Base-by-base conservation (phyloP, 2,888 invertebrate genomes). In the Agrochola litura region DNA sequence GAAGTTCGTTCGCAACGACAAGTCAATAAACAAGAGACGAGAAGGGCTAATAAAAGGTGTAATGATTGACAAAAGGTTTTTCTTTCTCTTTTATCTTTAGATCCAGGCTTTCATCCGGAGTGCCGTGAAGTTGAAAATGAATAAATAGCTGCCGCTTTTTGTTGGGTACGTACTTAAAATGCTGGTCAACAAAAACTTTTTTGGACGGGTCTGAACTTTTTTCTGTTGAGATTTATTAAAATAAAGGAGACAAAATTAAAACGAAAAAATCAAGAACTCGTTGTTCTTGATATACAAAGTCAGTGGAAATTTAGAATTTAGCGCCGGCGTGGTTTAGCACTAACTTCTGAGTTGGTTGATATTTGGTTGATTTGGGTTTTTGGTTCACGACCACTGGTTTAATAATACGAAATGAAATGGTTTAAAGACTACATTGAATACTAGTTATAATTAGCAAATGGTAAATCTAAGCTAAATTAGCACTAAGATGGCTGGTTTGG, bases 61-160 rank as follows among this genome's bases (percentile, higher is more conserved):
- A 84, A 82, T 85, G 82, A 85, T 85, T 84, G 82, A 84, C 85
- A 78, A 84, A 79, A 84, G 85, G 78, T 69, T 78, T 81, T 82
- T 84, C 85, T 82, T 82, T 77, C 30, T 49, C 82, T 78, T 83
- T 84, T 84, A 85, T 82, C 82, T 84, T 66, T 46, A 63, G 74
- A 81, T 81, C 69, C 74, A 73, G 58, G 84, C 84, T 76, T 81
- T 81, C 37, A 84, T 52, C 81, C 56, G 37, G 25, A 84, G 72
- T 60, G 69, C 72, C 69, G 60, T 66, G 58, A 66, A 78, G 74
- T 82, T 82, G 69, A 75, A 73, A 73, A 83, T 84, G 74, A 74
- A 81, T 69, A 84, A 84, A 74, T 58, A 67, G 67, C 73, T 41
- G 52, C 30, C 71, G 56, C 73, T 77, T 72, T 68, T 25, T 66